A percentile compares a stretch with the other conserved stretches of the same genome.
Evolutionary conservation across 2,797 vertebrate genomes (phyloP).

Genomic region (Xenops minutus): DNA sequence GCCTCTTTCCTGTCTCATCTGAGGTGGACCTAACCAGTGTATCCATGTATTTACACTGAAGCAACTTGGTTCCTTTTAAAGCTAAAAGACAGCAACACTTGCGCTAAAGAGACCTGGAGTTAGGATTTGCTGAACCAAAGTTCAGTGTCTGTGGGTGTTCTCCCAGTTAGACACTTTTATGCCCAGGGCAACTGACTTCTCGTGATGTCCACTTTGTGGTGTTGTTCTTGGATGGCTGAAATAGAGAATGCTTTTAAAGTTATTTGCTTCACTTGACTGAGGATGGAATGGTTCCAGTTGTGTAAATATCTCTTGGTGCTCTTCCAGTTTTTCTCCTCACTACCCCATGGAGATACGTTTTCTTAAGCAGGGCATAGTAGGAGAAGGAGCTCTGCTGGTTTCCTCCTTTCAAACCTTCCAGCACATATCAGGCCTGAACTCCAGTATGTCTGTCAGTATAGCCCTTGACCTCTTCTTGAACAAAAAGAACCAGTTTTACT

Average conservation of each 20-base stretch:
- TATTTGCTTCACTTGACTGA: constrained; percentile 67
- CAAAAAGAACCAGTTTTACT: background rate
- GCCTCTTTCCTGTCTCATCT: background rate
- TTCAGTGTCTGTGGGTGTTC: constrained; percentile 5
- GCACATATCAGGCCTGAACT: background rate
- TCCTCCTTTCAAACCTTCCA: background rate
- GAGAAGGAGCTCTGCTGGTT: constrained; percentile 46
- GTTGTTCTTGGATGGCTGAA: constrained; percentile 64
- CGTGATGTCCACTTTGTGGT: constrained; percentile 58
- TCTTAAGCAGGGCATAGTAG: constrained; percentile 41
- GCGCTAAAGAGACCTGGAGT: background rate
- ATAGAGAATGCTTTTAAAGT: constrained; percentile 60
- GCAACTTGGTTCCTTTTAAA: background rate
- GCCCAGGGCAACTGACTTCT: constrained; percentile 56
- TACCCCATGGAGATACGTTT: constrained; percentile 60
- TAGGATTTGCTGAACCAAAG: background rate
- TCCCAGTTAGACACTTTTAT: background rate
- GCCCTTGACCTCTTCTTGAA: background rate
- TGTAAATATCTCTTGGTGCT: constrained; percentile 71
- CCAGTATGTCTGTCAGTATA: background rate
- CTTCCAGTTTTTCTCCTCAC: constrained; percentile 44
- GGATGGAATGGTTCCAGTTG: constrained; percentile 73
- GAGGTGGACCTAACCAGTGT: background rate
- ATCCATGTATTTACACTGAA: background rate
- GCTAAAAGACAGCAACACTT: background rate